Percentiles rank a stretch among this genome's conserved stretches.
Evolutionary conservation across 1,140 invertebrate species (phyloP).

Genomic region (Apis florea): DNA sequence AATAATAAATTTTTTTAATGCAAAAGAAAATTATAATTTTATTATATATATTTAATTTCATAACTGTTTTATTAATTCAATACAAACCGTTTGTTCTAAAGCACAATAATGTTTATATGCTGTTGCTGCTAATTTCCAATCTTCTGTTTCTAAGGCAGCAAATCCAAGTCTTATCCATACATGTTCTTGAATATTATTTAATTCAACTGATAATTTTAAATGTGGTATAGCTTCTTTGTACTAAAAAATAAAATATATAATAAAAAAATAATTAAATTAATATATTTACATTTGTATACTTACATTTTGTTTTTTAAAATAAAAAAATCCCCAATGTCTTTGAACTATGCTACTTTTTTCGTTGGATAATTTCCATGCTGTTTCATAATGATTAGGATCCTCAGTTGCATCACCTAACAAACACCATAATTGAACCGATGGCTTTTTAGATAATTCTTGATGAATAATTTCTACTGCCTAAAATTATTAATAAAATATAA

Average conservation of each 20-base stretch:
- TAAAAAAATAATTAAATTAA: constrained; percentile 7
- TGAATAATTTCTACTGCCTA: constrained; percentile 93
- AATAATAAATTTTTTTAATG: too few relatives aligned
- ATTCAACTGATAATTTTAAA: constrained; percentile 89
- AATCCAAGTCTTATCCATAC: constrained; percentile 94
- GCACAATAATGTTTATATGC: constrained; percentile 93
- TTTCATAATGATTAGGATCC: constrained; percentile 87
- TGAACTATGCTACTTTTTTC: constrained; percentile 89
- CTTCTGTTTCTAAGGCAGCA: constrained; percentile 88
- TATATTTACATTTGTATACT: constrained; percentile 23
- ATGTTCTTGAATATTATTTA: constrained; percentile 91
- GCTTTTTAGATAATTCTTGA: constrained; percentile 89
- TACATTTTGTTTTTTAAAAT: constrained; percentile 86
- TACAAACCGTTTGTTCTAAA: constrained; percentile 88
- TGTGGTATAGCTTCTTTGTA: constrained; percentile 89
- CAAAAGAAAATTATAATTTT: too few relatives aligned
- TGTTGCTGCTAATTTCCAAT: constrained; percentile 91
- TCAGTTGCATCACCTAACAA: constrained; percentile 91
- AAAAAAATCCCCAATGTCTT: constrained; percentile 90
- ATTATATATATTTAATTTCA: too few relatives aligned
- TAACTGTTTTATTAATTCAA: neutral
- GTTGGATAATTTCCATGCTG: constrained; percentile 94
- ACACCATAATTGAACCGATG: constrained; percentile 93
- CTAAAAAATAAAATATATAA: constrained; percentile 71
- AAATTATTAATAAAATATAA: constrained; percentile 57